Percentiles rank a stretch among this genome's conserved stretches.
Conservation (phyloP, 2,888 invertebrate genomes). For the Mechanitis messenoides region DNA sequence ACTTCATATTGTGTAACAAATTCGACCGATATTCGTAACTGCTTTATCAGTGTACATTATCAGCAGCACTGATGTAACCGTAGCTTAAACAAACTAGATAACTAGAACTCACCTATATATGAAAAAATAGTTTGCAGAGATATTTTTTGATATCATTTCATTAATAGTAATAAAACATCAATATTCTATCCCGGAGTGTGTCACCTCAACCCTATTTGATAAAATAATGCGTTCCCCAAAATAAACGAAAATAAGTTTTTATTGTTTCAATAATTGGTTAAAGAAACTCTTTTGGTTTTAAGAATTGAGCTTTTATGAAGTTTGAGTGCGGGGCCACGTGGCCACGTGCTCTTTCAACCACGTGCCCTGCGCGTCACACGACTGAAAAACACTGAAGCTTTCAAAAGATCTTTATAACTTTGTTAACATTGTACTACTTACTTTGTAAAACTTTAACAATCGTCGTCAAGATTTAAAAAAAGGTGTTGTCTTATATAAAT, state of each 20-base stretch:
- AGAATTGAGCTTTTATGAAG: constrained; percentile 7
- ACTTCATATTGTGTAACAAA: constrained; percentile 25
- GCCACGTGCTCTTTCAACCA: neutral
- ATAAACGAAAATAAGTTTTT: neutral
- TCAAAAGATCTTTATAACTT: neutral
- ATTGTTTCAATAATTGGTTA: neutral
- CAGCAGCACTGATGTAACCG: constrained; percentile 39
- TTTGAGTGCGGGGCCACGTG: neutral
- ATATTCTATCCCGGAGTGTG: neutral
- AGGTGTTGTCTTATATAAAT: too few relatives aligned
- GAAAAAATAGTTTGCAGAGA: constrained; percentile 9
- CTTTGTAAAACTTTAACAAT: too few relatives aligned
- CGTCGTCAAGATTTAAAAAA: too few relatives aligned
- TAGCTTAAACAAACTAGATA: constrained; percentile 41
- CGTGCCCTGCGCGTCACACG: constrained; percentile 8
- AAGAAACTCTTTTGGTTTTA: constrained; percentile 9
- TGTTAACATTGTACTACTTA: too few relatives aligned
- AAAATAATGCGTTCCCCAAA: constrained; percentile 12
- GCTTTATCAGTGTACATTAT: constrained; percentile 27
- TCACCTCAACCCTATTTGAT: constrained; percentile 14
- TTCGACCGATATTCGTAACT: constrained; percentile 26
- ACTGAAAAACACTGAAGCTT: neutral
- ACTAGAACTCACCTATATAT: constrained; percentile 28
- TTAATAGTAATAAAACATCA: neutral
- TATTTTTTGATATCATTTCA: neutral